phyloP scores from a whole-genome alignment of 2,113 vertebrate species.

The Ciconia boyciana region DNA sequence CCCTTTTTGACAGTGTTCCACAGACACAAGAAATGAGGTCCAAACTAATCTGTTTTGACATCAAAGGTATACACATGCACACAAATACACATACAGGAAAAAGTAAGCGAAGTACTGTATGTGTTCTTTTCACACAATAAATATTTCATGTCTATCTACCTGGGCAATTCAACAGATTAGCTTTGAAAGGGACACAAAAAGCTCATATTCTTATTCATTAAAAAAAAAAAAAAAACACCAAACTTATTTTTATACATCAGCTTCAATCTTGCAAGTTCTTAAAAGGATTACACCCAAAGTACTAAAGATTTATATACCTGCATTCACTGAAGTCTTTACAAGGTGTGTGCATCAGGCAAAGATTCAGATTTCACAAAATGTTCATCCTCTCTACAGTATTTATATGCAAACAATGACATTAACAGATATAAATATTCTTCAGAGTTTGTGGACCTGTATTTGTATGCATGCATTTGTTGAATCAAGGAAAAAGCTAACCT shows the following conservation, averaged over 20 bases:
- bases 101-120: not conserved
- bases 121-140: not conserved
- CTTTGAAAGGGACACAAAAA: not conserved
- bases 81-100: not conserved
- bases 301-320: not conserved
- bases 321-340: not conserved
- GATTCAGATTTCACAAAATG: not conserved
- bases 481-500: not conserved
- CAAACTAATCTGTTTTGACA: not conserved
- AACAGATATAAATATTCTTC: not conserved
- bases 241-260: not conserved
- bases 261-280: not conserved
- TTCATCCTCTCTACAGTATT: not conserved
- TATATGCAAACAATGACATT: not conserved
- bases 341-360: not conserved
- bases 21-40: not conserved
- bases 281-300: not conserved
- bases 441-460: not conserved
- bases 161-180: not conserved
- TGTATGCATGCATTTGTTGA: not conserved
- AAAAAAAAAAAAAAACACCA: not conserved
- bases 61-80: not conserved
- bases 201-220: not conserved
- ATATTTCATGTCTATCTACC: not conserved
- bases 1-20: not conserved